Evolutionary conservation across 2,888 invertebrate species (phyloP).

Genomic region (Philhelius pedissequus): DNA sequence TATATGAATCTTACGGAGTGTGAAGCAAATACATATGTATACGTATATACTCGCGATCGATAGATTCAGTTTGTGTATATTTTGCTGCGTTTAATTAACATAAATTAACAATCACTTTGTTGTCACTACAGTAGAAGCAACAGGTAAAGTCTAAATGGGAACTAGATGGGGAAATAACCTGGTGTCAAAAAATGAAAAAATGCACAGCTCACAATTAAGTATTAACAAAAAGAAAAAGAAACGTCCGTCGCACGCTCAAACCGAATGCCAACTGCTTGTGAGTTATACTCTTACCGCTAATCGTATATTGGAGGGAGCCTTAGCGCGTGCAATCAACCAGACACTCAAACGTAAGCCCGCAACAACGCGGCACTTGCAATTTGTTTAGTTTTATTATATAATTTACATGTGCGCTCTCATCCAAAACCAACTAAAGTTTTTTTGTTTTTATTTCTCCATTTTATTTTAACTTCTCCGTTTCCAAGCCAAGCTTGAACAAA

Average conservation of each 20-base stretch:
- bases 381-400: conserved; percentile 28
- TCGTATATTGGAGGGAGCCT: conserved; percentile 30
- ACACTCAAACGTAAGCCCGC: not conserved
- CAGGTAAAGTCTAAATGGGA: not conserved
- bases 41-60: conserved; percentile 12
- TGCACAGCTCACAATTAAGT: not conserved
- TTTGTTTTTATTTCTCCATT: not conserved
- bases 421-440: conserved; percentile 4
- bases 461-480: conserved; percentile 19
- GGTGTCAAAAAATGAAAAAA: not conserved
- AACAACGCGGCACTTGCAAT: conserved; percentile 34
- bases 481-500: conserved; percentile 25
- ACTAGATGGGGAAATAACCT: not conserved
- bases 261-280: conserved; percentile 57
- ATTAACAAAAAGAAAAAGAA: too few relatives aligned
- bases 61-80: conserved; percentile 15
- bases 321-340: conserved; percentile 40
- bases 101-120: conserved; percentile 49
- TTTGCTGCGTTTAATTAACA: conserved; percentile 53
- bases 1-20: not conserved
- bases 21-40: conserved; percentile 13
- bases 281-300: conserved; percentile 24
- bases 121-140: conserved; percentile 15
- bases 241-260: conserved; percentile 44
- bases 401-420: conserved; percentile 51